Conservation (phyloP, 2,888 invertebrate species). For the Tiphia femorata region DNA sequence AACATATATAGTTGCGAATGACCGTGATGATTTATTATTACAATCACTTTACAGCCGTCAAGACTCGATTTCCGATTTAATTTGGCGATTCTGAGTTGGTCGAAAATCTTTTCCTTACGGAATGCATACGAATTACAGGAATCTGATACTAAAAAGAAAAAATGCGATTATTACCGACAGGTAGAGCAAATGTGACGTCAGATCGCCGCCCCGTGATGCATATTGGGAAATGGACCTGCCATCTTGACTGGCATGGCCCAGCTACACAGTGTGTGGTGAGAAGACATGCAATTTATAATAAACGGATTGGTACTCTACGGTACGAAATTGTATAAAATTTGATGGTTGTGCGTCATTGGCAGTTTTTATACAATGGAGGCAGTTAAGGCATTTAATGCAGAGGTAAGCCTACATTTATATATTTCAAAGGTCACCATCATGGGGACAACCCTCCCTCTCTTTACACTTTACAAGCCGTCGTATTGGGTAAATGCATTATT, state of each 20-base stretch:
- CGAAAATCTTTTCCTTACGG: too few species aligned
- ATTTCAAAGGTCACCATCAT: slow-evolving; percentile 53
- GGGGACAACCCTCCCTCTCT: slow-evolving; percentile 48
- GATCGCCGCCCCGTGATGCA: slow-evolving; percentile 48
- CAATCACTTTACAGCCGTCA: too few species aligned
- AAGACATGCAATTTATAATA: slow-evolving; percentile 52
- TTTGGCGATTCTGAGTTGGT: too few species aligned
- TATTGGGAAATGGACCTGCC: slow-evolving; percentile 56
- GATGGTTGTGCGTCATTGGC: slow-evolving; percentile 26
- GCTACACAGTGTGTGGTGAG: slow-evolving; percentile 57
- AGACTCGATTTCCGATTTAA: too few species aligned
- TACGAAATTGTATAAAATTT: slow-evolving; percentile 43
- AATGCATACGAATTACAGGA: background rate
- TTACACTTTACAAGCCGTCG: slow-evolving; percentile 9
- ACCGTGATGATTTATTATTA: too few species aligned
- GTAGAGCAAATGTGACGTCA: slow-evolving; percentile 39
- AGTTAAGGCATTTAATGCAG: slow-evolving; percentile 88
- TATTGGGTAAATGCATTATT: background rate
- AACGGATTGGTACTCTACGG: slow-evolving; percentile 40
- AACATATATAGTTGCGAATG: too few species aligned
- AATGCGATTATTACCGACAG: slow-evolving; percentile 12
- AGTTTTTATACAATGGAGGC: slow-evolving; percentile 75
- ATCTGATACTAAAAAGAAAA: background rate
- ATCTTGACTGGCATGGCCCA: slow-evolving; percentile 65
- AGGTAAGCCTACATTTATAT: slow-evolving; percentile 73